Evolutionary conservation across 2,797 vertebrate species (phyloP).

Genomic region (Hephaestus fuliginosus): DNA sequence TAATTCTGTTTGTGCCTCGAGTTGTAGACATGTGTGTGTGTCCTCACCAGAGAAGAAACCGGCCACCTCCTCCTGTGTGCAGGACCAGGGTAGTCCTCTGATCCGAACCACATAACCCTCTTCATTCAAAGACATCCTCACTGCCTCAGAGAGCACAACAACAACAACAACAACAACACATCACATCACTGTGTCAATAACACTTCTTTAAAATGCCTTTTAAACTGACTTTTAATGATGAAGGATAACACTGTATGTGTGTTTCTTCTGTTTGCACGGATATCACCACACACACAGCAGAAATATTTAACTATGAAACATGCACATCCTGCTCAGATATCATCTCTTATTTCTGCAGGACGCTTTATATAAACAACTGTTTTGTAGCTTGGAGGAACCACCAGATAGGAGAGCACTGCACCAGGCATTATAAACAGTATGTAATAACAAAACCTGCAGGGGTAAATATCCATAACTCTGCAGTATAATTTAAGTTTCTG

Average conservation of each 20-base stretch:
- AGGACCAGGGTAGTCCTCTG: constrained; percentile 90
- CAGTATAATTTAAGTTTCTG: neutral
- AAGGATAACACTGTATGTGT: neutral
- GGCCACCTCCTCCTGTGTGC: constrained; percentile 88
- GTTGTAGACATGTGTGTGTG: neutral
- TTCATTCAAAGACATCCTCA: constrained; percentile 86
- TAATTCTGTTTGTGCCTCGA: neutral
- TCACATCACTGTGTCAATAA: neutral
- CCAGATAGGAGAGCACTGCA: neutral
- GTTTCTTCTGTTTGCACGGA: neutral
- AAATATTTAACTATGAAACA: neutral
- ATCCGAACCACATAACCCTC: constrained; percentile 90
- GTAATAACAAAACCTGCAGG: neutral
- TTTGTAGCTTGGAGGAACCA: neutral
- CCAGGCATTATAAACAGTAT: neutral
- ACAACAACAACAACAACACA: constrained; percentile 46
- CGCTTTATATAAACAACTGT: neutral
- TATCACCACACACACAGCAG: neutral
- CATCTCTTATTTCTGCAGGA: neutral
- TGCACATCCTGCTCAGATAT: neutral
- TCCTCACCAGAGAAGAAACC: constrained; percentile 89
- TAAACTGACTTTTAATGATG: neutral
- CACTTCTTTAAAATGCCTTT: neutral
- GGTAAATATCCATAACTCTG: neutral
- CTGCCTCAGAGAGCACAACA: constrained; percentile 57